Base-by-base conservation (phyloP, 2,797 vertebrate species). In the Neosilurus mollespiculum region DNA sequence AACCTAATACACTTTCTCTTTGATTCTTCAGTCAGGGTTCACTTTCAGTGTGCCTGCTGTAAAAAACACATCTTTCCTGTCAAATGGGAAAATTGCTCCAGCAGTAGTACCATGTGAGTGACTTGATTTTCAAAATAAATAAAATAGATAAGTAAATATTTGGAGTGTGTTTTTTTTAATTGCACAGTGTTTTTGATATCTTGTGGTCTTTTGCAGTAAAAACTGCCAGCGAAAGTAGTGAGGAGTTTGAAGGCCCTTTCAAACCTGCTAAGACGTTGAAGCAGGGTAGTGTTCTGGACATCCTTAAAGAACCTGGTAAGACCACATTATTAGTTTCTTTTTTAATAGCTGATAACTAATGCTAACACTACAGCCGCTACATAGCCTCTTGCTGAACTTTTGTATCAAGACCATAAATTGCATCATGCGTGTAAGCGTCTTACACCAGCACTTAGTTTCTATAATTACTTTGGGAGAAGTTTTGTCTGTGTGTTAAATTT, bases 1-100 rank as follows among this genome's bases (percentile, higher is more conserved):
- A 61, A 12, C 73, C 56, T 1, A 12, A 30, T 10, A 20, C n/a
- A 61, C n/a, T 24, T 30, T 67, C 8, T 8, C 2, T 78, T 78
- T 15, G 65, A 78, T 49, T 81, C 83, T 88, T 3, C 90, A 98
- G 96, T 93, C 95, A 88, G 96, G 94, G 89, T 99, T 98, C 92
- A 99, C 96, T 8, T 99, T 99, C 92, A 99, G 98, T 90, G 96
- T 95, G 86, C 98, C 98, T 88, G 95, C 97, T 71, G 92, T 94
- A 84, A 99, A 98, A 93, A 92, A 95, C 61, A 92, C 92, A 80
- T 85, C 92, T 86, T 92, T 95, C 81, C 91, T 93, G 89, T 94
- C 93, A 83, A 93, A 93, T 66, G 94, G 93, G 80, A 94, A 94
- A 85, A 88, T 94, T 51, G 87, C 91, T 37, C 89, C 94, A 78